Conservation (phyloP, 2,113 vertebrate genomes). For the Salvelinus sp. region DNA sequence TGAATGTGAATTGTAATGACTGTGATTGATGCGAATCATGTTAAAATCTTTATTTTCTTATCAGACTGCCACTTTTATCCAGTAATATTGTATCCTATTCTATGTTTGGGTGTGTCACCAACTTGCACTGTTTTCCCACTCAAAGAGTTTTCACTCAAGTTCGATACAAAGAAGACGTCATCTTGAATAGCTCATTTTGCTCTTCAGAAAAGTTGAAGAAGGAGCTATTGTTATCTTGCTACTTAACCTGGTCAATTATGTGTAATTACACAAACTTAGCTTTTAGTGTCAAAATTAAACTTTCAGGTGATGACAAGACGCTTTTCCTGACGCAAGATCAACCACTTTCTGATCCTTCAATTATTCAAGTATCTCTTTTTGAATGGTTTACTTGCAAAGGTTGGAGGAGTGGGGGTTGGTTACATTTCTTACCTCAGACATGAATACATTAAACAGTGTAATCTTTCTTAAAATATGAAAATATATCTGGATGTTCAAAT, state of each 20-base stretch:
- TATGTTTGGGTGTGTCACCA: background rate
- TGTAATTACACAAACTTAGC: constrained; percentile 29
- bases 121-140: background rate
- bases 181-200: background rate
- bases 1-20: background rate
- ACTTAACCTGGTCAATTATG: constrained; percentile 36
- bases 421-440: background rate
- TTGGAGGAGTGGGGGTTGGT: background rate
- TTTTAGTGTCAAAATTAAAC: constrained; percentile 17
- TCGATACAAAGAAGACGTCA: background rate
- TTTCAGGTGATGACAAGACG: constrained; percentile 7
- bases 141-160: background rate
- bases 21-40: background rate
- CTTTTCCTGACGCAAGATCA: background rate
- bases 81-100: background rate
- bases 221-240: constrained; percentile 20
- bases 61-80: background rate
- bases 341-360: background rate
- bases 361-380: background rate
- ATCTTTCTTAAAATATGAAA: background rate
- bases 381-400: background rate
- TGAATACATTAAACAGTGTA: background rate
- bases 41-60: constrained; percentile 42
- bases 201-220: background rate
- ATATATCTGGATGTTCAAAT: constrained; percentile 23